Base-by-base conservation (phyloP, 2,113 vertebrate genomes). In the Thunnus thynnus region DNA sequence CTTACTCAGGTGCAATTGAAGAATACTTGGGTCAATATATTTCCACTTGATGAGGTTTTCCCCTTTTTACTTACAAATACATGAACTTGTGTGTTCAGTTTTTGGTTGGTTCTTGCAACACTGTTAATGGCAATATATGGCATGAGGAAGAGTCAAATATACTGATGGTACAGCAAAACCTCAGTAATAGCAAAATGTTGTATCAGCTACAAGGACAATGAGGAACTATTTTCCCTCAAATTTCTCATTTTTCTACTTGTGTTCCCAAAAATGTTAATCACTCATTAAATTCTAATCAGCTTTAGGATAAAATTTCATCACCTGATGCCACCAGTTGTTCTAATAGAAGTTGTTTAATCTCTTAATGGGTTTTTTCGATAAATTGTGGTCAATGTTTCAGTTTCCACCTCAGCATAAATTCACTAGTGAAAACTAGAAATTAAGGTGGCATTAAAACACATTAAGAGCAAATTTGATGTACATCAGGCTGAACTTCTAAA, bases 1-100 rank as follows among this genome's bases (percentile, higher is more conserved):
- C 13, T 22, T 27, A 12, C 5, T 65, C 10, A 0, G 51, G 54
- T 46, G 12, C 7, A 54, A 9, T 41, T 41, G 36, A 8, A 41
- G 36, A 41, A 27, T 47, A 56, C 76, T 58, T 84, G 63, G 83
- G 58, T 84, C 51, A 61, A 46, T 68, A 20, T 20, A 48, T 73
- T 76, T 72, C 20, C 16, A 50, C 13, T 51, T 25, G 13, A 44
- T 5, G 47, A n/a, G 14, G 25, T 47, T 48, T n/a, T 13, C 4
- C 8, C 11, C 2, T 78, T 61, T 63, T 44, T 55, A 32, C 17
- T 62, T 54, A 20, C 3, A 51, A 69, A 30, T 51, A 27, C 22
- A n/a, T 76, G 82, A 12, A 55, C 27, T 58, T 50, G 71, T 72
- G 41, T 51, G 76, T 44, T 68, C n/a, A 62, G n/a, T 47, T 78